Conservation (phyloP, 1,140 invertebrate species). For the Diuraphis noxia region DNA sequence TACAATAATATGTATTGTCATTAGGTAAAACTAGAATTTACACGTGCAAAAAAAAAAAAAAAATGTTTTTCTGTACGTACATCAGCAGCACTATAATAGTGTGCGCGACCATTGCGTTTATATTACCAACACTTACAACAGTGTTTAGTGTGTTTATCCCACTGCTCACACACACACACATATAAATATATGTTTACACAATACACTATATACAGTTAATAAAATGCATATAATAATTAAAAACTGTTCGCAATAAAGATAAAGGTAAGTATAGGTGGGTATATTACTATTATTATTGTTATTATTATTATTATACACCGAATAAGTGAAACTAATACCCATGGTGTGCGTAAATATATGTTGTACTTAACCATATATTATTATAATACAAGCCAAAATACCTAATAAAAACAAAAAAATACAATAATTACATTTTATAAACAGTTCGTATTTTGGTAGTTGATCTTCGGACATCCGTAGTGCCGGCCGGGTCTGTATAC, state of each 20-base stretch:
- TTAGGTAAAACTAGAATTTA: neutral
- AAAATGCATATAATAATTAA: constrained; percentile 9
- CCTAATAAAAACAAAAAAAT: no score
- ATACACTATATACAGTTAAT: neutral
- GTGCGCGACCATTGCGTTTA: neutral
- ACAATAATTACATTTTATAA: neutral
- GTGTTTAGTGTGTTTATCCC: neutral
- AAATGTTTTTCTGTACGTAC: neutral
- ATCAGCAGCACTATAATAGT: neutral
- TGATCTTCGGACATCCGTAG: neutral
- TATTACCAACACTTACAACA: neutral
- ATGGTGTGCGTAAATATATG: neutral
- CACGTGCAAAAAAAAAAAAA: neutral
- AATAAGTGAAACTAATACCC: neutral
- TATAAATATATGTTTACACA: no score
- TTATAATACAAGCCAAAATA: neutral
- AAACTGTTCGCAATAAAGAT: neutral
- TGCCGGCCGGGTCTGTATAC: neutral
- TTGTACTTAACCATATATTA: neutral
- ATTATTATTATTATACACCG: neutral
- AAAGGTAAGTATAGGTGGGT: neutral
- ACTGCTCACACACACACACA: neutral
- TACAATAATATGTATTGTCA: neutral
- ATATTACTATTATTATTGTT: no score
- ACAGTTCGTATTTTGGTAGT: constrained; percentile 40